Evolutionary conservation across 1,140 invertebrate species (phyloP).

Genomic region (Helicorthomorpha holstii): DNA sequence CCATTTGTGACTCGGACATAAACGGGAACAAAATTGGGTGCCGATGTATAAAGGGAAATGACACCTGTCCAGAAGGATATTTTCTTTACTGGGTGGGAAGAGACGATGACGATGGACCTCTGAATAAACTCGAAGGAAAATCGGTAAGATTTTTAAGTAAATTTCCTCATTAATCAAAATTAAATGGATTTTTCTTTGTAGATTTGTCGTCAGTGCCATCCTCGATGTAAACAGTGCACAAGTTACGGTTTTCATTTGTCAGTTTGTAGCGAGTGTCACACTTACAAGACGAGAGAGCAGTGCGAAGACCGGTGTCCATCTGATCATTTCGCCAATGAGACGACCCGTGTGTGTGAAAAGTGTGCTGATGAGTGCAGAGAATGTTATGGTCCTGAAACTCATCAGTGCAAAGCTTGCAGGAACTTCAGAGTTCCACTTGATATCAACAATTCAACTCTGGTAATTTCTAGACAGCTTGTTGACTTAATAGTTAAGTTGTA

Average conservation of each 20-base stretch:
- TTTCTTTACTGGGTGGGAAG: conserved; percentile 62
- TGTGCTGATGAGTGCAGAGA: conserved; percentile 66
- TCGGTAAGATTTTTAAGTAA: conserved; percentile 29
- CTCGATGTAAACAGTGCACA: conserved; percentile 69
- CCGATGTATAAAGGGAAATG: conserved; percentile 48
- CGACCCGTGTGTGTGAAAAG: conserved; percentile 31
- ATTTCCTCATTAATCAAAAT: neutral
- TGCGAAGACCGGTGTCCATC: conserved; percentile 77
- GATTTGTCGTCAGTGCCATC: conserved; percentile 74
- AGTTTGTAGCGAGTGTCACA: conserved; percentile 60
- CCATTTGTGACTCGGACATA: conserved; percentile 41
- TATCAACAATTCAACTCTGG: conserved; percentile 18
- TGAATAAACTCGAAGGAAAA: conserved; percentile 54
- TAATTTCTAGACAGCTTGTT: neutral
- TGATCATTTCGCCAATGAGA: conserved; percentile 62
- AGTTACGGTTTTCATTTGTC: conserved; percentile 61
- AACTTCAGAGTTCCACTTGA: conserved; percentile 63
- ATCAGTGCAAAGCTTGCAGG: conserved; percentile 63
- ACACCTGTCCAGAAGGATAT: conserved; percentile 60
- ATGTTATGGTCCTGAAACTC: conserved; percentile 56
- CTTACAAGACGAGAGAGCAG: conserved; percentile 68
- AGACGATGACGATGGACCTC: conserved; percentile 45
- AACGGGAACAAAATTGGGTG: conserved; percentile 38
- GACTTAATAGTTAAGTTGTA: neutral
- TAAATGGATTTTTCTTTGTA: neutral